A percentile compares a stretch with the other conserved stretches of the same genome.
These are phyloP conservation scores for Biston betularia DNA, from an alignment of 2,888 invertebrate genomes.

Conservation along the genomic window DNA sequence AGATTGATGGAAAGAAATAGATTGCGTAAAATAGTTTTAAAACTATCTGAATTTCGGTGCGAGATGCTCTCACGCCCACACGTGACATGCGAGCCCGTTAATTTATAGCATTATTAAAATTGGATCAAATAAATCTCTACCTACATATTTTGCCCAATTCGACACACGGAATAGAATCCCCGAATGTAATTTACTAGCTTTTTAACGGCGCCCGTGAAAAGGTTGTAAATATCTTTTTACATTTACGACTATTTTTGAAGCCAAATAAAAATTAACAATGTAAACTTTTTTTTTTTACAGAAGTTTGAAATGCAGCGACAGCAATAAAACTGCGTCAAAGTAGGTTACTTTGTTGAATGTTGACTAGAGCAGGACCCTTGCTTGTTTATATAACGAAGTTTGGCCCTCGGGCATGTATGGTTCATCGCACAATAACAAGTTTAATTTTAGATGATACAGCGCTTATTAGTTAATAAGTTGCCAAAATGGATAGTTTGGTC, in stretches of 20 bases:
- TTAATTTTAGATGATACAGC: slow-evolving; percentile 73
- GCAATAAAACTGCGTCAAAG: slow-evolving; percentile 49
- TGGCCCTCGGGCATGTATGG: slow-evolving; percentile 61
- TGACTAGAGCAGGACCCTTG: slow-evolving; percentile 69
- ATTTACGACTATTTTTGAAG: slow-evolving; percentile 43
- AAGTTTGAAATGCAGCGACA: slow-evolving; percentile 48
- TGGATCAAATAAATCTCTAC: slow-evolving; percentile 45
- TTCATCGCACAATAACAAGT: slow-evolving; percentile 67
- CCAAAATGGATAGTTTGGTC: slow-evolving; percentile 24
- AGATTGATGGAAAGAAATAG: slow-evolving; percentile 13
- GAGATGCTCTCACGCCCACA: slow-evolving; percentile 36
- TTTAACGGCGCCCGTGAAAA: slow-evolving; percentile 42
- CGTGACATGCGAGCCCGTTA: slow-evolving; percentile 29
- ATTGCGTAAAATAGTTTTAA: slow-evolving; percentile 5
- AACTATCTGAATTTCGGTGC: slow-evolving; percentile 19
- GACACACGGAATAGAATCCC: slow-evolving; percentile 32
- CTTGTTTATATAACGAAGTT: slow-evolving; percentile 82
- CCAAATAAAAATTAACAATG: slow-evolving; percentile 35
- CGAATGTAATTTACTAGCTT: slow-evolving; percentile 35
- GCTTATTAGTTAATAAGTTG: slow-evolving; percentile 57
- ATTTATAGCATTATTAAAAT: slow-evolving; percentile 37
- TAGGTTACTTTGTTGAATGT: slow-evolving; percentile 71
- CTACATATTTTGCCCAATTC: slow-evolving; percentile 39
- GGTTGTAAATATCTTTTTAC: slow-evolving; percentile 42
- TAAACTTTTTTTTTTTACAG: slow-evolving; percentile 31